Percentiles rank a stretch among this genome's conserved stretches.
phyloP scores from a whole-genome alignment of 2,888 invertebrate species.

The Creontiades dilutus region DNA sequence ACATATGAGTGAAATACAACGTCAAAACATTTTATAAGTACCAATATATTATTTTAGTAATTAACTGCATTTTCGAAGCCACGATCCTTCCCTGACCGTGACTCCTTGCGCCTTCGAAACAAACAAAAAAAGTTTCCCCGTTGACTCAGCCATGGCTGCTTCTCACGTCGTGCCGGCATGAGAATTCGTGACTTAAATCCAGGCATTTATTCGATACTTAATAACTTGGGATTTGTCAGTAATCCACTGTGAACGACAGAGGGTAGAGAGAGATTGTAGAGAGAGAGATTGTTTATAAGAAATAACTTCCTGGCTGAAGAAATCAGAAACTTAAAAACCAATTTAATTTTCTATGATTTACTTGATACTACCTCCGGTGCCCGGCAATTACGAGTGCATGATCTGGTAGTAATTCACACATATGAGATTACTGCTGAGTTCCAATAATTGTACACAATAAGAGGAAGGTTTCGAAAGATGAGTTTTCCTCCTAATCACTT shows the following conservation, averaged over 20 bases:
- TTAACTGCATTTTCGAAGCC: not conserved
- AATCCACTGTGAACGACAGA: not conserved
- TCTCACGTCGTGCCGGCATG: constrained; percentile 21
- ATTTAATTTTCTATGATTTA: too few species aligned
- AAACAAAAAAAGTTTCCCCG: constrained; percentile 32
- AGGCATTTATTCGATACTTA: not conserved
- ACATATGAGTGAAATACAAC: too few species aligned
- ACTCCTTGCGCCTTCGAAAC: not conserved
- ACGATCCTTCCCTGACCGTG: constrained; percentile 10
- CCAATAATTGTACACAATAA: too few species aligned
- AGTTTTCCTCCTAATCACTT: too few species aligned
- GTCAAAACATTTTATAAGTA: too few species aligned
- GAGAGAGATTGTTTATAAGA: not conserved
- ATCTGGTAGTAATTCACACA: too few species aligned
- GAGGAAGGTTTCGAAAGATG: too few species aligned
- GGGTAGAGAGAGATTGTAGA: not conserved
- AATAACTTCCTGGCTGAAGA: not conserved
- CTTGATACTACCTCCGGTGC: too few species aligned
- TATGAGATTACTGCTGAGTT: too few species aligned
- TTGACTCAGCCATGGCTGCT: constrained; percentile 42
- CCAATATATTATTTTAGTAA: too few species aligned
- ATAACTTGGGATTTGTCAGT: constrained; percentile 39
- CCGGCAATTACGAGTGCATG: too few species aligned
- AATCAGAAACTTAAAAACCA: too few species aligned
- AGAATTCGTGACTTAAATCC: constrained; percentile 40